Evolutionary conservation across 2,888 invertebrate species (phyloP), one percentile per base, ranked within the genome.

Genomic region (Scaptomyza reducta): DNA sequence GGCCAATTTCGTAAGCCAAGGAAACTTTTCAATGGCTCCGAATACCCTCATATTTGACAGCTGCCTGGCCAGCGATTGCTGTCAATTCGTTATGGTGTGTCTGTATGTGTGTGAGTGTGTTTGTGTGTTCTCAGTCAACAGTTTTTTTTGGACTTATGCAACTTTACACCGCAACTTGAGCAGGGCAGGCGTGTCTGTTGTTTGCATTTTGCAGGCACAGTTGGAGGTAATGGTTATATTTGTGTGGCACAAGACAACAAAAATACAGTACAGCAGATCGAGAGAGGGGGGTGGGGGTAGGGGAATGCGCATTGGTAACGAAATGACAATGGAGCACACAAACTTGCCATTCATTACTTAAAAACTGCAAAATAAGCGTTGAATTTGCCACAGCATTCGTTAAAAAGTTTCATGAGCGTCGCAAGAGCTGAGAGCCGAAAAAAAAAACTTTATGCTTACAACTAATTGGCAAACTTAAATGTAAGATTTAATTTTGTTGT

Each of bases 381-480:
- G 85, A 75, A 84, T 72, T 80, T 69, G 70, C 74, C 76, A 73
- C 71, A 87, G 74, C 70, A 80, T 87, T 84, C 78, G 81, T 74
- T 84, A 70, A 74, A 75, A 84, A 88, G 69, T 88, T 88, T 40
- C 77, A 14, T 38, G 40, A 41, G 55, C 53, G 35, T 7, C 50
- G 29, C 31, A 45, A 33, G 2, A 38, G 5, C 40, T 14, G 18
- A 41, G 38, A 10, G 38, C 18, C 6, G 16, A 13, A 45, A 58
- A 46, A 63, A 77, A 68, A 73, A 87, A 87, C 81, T 89, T 89
- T 89, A 85, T 89, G 89, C 89, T 87, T 77, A 75, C 77, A 89
- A 89, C 87, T 89, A 88, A 88, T 88, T 88, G 87, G 87, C 85
- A 88, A 88, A 89, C 89, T 88, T 88, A 85, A 89, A 85, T 89